Evolutionary conservation across 1,140 invertebrate species (phyloP).

Genomic region (Penaeus japonicus): DNA sequence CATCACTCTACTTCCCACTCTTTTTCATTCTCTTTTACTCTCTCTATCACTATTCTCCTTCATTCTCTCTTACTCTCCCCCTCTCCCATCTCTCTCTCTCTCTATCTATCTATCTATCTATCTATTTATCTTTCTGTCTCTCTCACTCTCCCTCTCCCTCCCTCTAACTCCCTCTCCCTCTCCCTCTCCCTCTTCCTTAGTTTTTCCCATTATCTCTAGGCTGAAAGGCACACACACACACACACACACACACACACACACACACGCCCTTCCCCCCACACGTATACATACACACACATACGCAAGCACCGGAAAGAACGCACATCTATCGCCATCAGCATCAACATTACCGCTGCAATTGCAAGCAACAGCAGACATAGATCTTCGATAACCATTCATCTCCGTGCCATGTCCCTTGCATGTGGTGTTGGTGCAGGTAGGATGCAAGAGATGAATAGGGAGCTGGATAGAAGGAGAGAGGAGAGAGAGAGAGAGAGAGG

Average conservation of each 20-base stretch:
- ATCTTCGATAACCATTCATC: too few species aligned
- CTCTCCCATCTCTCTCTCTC: not conserved
- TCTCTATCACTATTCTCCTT: not conserved
- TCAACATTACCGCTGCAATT: not conserved
- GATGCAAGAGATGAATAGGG: not conserved
- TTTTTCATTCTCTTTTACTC: too few species aligned
- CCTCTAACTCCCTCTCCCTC: not conserved
- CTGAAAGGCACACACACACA: not conserved
- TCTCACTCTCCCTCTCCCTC: not conserved
- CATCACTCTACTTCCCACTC: too few species aligned
- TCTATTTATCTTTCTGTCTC: not conserved
- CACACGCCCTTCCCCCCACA: too few species aligned
- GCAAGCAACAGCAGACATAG: too few species aligned
- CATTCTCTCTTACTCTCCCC: constrained; percentile 2
- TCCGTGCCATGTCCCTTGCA: too few species aligned
- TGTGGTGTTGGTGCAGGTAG: not conserved
- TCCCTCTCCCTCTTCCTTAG: not conserved
- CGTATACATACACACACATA: not conserved
- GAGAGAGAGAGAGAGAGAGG: not conserved
- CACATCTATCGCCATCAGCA: not conserved
- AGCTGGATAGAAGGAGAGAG: not conserved
- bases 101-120: not conserved
- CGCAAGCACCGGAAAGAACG: not conserved
- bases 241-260: not conserved
- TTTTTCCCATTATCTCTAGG: not conserved